Evolutionary conservation across 2,113 vertebrate genomes (phyloP).

Genomic region (Pyrgilauda ruficollis): DNA sequence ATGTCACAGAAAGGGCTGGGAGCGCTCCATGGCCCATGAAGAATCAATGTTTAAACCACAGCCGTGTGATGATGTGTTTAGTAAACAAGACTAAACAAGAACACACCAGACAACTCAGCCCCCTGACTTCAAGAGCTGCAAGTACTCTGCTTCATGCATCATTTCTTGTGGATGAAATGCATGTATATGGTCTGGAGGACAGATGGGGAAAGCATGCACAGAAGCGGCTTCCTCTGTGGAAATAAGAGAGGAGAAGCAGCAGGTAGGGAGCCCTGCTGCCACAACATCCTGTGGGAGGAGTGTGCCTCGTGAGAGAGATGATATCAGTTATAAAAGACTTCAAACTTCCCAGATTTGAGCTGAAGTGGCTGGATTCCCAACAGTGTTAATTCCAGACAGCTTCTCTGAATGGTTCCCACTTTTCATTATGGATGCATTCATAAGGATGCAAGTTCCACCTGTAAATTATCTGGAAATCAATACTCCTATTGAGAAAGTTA

Average conservation of each 20-base stretch:
- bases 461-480: not conserved
- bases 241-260: not conserved
- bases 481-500: not conserved
- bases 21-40: not conserved
- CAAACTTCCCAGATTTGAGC: not conserved
- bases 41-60: not conserved
- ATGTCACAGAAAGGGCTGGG: slow-evolving; percentile 6
- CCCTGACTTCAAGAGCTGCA: not conserved
- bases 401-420: not conserved
- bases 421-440: not conserved
- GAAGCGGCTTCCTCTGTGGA: not conserved
- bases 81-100: slow-evolving; percentile 4
- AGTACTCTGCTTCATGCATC: not conserved
- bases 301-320: not conserved
- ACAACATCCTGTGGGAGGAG: not conserved
- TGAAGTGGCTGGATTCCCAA: not conserved
- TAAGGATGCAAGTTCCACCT: not conserved
- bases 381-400: not conserved
- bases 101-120: not conserved
- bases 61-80: not conserved
- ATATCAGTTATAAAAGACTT: not conserved
- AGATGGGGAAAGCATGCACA: not conserved
- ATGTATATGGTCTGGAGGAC: not conserved
- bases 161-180: not conserved
- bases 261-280: not conserved